Evolutionary conservation across 2,797 vertebrate genomes (phyloP).

Genomic region (Sebastes vulpes): DNA sequence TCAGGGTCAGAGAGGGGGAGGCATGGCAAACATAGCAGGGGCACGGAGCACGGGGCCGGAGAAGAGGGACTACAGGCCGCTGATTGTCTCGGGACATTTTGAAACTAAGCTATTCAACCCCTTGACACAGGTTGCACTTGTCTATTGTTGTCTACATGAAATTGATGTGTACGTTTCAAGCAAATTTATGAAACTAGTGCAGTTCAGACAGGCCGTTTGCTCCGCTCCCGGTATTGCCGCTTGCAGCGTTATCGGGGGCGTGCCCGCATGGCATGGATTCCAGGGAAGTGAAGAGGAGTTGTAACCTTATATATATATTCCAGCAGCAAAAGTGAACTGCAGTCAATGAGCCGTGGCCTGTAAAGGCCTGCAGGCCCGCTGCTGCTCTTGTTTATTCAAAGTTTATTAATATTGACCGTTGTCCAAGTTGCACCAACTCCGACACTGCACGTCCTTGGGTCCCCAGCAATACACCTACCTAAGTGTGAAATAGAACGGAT

Average conservation of each 20-base stretch:
- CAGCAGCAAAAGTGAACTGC: too few relatives aligned
- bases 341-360: too few relatives aligned
- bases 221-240: background rate
- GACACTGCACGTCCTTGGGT: background rate
- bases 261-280: too few relatives aligned
- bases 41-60: background rate
- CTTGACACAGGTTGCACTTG: background rate
- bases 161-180: background rate
- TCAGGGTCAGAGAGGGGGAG: background rate
- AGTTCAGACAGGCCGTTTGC: too few relatives aligned
- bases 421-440: background rate
- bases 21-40: background rate
- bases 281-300: too few relatives aligned
- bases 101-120: background rate
- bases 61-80: background rate
- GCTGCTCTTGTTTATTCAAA: background rate
- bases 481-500: background rate
- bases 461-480: background rate
- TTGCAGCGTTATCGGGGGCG: too few relatives aligned
- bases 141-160: background rate
- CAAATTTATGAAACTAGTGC: background rate
- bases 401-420: background rate
- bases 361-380: too few relatives aligned
- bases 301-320: too few relatives aligned
- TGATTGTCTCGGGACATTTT: background rate